These are phyloP conservation scores for Aldrovandia affinis DNA, from an alignment of 2,797 vertebrate species.

Conservation along the genomic window DNA sequence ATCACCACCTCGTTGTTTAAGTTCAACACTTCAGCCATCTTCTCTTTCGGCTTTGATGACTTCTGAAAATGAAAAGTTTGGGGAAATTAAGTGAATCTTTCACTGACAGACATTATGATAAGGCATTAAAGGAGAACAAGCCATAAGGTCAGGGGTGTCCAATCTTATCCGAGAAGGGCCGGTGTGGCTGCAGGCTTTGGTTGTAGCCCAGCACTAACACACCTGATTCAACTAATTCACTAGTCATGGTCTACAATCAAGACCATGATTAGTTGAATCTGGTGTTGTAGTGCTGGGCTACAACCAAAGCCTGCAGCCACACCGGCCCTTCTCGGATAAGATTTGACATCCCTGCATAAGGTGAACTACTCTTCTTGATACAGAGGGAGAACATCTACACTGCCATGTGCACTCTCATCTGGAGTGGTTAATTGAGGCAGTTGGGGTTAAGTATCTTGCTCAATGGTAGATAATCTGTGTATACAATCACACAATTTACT, in stretches of 20 bases:
- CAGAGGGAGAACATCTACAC: not conserved
- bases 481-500: not conserved
- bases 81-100: not conserved
- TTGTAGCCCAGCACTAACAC: no score
- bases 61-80: not conserved
- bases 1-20: conserved; percentile 88
- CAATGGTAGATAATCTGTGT: not conserved
- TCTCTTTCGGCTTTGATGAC: not conserved
- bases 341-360: no score
- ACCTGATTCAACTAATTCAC: no score
- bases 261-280: no score
- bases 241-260: no score
- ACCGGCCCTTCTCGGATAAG: no score
- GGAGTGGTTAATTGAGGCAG: not conserved
- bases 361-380: not conserved
- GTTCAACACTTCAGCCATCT: conserved; percentile 61
- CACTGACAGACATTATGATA: not conserved
- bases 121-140: not conserved
- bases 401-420: not conserved
- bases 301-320: no score
- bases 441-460: not conserved
- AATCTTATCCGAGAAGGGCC: no score
- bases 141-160: no score
- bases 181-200: no score
- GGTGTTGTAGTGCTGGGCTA: no score